Conservation (phyloP, 2,113 vertebrate species). For the Anser cygnoides region DNA sequence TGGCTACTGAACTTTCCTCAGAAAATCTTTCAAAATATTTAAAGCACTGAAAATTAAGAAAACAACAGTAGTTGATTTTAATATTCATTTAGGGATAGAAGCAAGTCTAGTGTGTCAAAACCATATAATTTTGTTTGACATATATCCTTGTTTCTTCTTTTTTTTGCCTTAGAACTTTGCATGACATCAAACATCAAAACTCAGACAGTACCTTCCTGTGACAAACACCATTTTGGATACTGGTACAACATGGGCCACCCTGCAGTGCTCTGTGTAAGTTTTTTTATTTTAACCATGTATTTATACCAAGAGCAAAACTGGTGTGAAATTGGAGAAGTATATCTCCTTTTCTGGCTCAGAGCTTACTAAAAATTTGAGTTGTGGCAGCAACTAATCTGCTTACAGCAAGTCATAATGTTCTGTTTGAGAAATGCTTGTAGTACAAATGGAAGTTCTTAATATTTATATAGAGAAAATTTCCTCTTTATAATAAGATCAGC, state of each 20-base stretch:
- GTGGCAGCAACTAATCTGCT: not conserved
- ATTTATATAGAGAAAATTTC: not conserved
- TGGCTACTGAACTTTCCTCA: not conserved
- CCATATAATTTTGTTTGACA: not conserved
- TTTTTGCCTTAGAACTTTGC: constrained; percentile 86
- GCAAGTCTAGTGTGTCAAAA: not conserved
- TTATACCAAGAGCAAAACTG: not conserved
- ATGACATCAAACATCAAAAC: constrained; percentile 96
- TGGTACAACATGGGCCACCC: constrained; percentile 92
- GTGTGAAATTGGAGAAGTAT: not conserved
- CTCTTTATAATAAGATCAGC: not conserved
- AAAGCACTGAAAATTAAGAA: not conserved
- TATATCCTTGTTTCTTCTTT: not conserved
- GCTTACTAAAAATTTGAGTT: not conserved
- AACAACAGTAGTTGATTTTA: not conserved
- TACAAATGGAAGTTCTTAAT: not conserved
- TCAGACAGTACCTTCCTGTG: constrained; percentile 86
- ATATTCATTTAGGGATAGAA: not conserved
- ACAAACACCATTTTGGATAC: constrained; percentile 92
- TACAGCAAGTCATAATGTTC: not conserved
- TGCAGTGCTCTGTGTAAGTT: constrained; percentile 90
- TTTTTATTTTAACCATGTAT: not conserved
- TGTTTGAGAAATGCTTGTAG: not conserved
- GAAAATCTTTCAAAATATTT: not conserved
- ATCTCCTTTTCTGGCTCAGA: not conserved